A percentile compares a stretch with the other conserved stretches of the same genome.
Evolutionary conservation across 2,888 invertebrate species (phyloP).

Genomic region (Aphodius granarius): DNA sequence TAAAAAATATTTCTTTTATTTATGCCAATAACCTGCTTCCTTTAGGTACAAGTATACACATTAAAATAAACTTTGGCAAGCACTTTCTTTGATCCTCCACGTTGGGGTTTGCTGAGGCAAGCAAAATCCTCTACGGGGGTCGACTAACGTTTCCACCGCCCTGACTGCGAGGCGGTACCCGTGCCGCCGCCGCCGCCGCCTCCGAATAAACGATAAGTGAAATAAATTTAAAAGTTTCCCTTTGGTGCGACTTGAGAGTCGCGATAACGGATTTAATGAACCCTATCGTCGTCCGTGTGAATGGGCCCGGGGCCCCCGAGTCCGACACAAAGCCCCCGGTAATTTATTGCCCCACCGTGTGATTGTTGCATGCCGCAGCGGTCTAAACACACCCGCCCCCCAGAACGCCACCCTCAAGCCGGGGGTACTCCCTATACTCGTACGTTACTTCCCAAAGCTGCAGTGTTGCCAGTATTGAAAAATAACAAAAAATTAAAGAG

Average conservation of each 20-base stretch:
- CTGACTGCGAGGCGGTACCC: neutral
- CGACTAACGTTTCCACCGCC: neutral
- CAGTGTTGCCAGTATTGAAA: too few species aligned
- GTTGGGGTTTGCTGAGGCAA: neutral
- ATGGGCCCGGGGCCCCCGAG: conserved; percentile 41
- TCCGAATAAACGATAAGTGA: conserved; percentile 51
- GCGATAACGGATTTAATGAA: conserved; percentile 55
- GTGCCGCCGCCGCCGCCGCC: conserved; percentile 24
- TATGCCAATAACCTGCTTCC: neutral
- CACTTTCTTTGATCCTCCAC: neutral
- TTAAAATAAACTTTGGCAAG: neutral
- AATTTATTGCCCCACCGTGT: conserved; percentile 49
- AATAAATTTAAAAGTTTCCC: conserved; percentile 55
- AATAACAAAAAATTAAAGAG: too few species aligned
- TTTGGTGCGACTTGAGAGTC: conserved; percentile 48
- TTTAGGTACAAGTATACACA: too few species aligned
- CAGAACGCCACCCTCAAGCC: neutral
- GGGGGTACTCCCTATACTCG: conserved; percentile 24
- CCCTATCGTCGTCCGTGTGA: conserved; percentile 50
- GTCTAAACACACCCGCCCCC: conserved; percentile 36
- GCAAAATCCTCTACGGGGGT: neutral
- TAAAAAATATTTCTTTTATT: too few species aligned
- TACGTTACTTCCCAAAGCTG: conserved; percentile 14
- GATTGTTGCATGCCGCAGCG: conserved; percentile 51
- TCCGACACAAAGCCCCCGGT: conserved; percentile 46